Percentiles rank a stretch among this genome's conserved stretches.
phyloP scores from a whole-genome alignment of 2,888 invertebrate genomes.

The Temnothorax unifasciatus region DNA sequence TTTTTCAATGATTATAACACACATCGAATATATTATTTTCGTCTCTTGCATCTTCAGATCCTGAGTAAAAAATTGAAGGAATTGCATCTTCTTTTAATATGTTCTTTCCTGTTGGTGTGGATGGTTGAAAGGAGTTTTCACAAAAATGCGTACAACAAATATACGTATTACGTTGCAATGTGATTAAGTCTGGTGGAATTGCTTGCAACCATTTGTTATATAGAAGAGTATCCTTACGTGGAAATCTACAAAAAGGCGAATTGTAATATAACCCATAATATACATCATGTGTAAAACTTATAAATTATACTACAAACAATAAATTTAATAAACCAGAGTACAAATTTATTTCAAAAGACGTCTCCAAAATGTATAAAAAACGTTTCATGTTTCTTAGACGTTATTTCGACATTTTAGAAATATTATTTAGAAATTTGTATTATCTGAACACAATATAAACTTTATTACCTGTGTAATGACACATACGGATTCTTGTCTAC shows the following conservation, averaged over 20 bases:
- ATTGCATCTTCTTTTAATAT: not conserved
- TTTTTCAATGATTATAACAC: too few species aligned
- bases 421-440: too few species aligned
- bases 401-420: too few species aligned
- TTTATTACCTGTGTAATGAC: too few species aligned
- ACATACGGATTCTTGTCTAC: too few species aligned
- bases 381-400: too few species aligned
- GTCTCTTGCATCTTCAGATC: not conserved
- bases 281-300: slow-evolving; percentile 44
- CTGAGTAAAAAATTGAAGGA: not conserved
- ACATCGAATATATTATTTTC: not conserved
- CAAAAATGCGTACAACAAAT: slow-evolving; percentile 4
- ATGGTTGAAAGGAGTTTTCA: not conserved
- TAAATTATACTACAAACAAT: not conserved
- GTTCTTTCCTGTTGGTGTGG: not conserved
- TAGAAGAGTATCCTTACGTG: not conserved
- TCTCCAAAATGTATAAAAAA: too few species aligned
- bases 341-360: too few species aligned
- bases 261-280: slow-evolving; percentile 3
- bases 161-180: not conserved
- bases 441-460: too few species aligned
- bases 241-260: not conserved
- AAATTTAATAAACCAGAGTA: too few species aligned
- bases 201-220: not conserved
- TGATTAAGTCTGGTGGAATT: not conserved